Percentiles rank a stretch among this genome's conserved stretches.
phyloP scores from a whole-genome alignment of 2,113 vertebrate genomes.

The Ptilonorhynchus violaceus region DNA sequence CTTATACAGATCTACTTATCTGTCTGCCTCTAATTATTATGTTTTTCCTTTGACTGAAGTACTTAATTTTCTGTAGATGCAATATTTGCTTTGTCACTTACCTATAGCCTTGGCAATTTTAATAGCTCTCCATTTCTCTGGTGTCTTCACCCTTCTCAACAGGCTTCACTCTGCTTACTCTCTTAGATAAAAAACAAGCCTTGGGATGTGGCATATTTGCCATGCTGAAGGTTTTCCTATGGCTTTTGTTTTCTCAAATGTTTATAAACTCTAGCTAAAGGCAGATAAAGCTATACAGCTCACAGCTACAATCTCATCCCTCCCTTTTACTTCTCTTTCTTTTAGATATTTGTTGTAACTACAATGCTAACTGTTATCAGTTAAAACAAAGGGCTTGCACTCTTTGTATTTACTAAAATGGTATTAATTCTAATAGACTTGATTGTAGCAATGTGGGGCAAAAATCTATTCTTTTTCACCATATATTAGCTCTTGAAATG shows the following conservation, averaged over 20 bases:
- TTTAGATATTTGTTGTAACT: background rate
- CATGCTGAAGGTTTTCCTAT: background rate
- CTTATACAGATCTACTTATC: background rate
- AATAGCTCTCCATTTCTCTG: background rate
- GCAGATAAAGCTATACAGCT: background rate
- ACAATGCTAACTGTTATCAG: background rate
- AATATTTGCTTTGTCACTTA: background rate
- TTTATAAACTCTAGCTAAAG: background rate
- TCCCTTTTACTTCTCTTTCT: background rate
- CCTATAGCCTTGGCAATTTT: background rate
- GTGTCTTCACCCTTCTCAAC: background rate
- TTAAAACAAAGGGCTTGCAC: background rate
- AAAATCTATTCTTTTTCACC: conserved; percentile 5
- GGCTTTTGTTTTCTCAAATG: background rate
- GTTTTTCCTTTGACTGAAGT: background rate
- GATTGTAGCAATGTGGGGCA: background rate
- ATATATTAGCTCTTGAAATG: background rate
- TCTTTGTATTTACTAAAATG: background rate
- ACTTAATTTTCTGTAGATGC: background rate
- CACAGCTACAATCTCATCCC: background rate
- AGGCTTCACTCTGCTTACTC: background rate
- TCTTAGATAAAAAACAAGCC: background rate
- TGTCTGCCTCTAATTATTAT: background rate
- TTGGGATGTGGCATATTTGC: background rate
- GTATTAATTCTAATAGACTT: background rate